Evolutionary conservation across 2,888 invertebrate genomes (phyloP), one percentile per base, ranked within the genome.

Genomic region (Chloroclysta siterata): DNA sequence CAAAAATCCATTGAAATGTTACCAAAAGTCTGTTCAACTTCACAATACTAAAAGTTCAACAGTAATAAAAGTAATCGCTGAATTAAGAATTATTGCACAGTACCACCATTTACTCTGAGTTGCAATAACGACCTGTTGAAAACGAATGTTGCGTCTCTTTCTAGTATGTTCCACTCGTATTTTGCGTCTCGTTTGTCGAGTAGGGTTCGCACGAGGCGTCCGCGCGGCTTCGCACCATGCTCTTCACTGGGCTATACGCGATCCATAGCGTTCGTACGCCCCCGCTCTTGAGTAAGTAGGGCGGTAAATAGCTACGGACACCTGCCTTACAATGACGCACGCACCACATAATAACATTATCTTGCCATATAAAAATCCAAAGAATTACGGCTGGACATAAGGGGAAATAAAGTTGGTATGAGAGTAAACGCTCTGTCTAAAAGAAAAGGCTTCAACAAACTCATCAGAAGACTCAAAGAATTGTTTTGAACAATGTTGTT

Each of bases 41-140:
- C 75, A 75, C 75, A 83, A 77, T 80, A 76, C 76, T 82, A 81
- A 83, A 85, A 84, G 80, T 83, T 83, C 73, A 80, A 80, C 64
- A 74, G 79, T 81, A 81, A 81, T 83, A 81, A 79, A 82, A 83
- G 77, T 69, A 65, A 70, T 60, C 76, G 80, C 74, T 73, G 79
- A 83, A 83, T 82, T 82, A 83, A 78, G 81, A 89, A 89, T 85
- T 84, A 89, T 88, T 84, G 81, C 84, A 85, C 84, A 77, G 79
- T 84, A 89, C 86, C 89, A 87, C 89, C 87, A 88, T 88, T 90
- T 85, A 89, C 84, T 85, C 77, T 82, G 79, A 85, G 85, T 87
- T 85, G 87, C 88, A 88, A 87, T 90, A 90, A 89, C 89, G 91
- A 92, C 92, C 92, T 92, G 92, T 91, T 92, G 92, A 91, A 88